Evolutionary conservation across 2,113 vertebrate species (phyloP), one percentile per base, ranked within the genome.

Genomic region (Vimba vimba): DNA sequence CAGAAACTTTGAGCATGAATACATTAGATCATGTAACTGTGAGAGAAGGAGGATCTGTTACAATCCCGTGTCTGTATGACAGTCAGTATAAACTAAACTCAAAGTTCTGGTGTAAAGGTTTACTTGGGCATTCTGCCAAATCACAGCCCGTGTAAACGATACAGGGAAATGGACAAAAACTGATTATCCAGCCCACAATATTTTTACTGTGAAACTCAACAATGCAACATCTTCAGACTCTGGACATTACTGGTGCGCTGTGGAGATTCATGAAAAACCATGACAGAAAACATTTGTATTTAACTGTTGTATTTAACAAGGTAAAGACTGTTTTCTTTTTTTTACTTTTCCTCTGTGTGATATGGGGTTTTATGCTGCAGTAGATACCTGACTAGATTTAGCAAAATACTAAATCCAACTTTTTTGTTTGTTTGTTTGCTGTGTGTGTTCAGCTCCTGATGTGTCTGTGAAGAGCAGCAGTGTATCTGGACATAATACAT

Each of bases 31-130:
- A 68, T 4, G 64, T 88, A 5, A 21, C 12, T 82, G 10, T 85
- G 3, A 12, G 59, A 73, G 57, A 43, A n/a, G 83, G 79, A 77
- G 74, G 15, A 80, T 60, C 47, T 0, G 30, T 90, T 13, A 74
- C 71, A 68, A 85, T 90, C 74, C 89, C 85, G 1, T 90, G 83
- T 79, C 19, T 30, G 30, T 90, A 90, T 80, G 73, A 87, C 25
- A 33, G 1, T 59, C 4, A 76, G 4, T 85, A 90, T 27, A 50
- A n/a, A 52, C 27, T 60, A 1, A 33, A 87, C 30, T 15, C 50
- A 43, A 88, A 90, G 79, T 81, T 81, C 79, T 87, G 87, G 87
- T 90, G 85, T 33, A 4, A 0, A 13, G 8, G 0, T 1, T 0
- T 6, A 0, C 0, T 1, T 79, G 77, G 50, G 0, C 0, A 1